Evolutionary conservation across 2,888 invertebrate species (phyloP), one percentile per base, ranked within the genome.

Genomic region (Anthophora plumipes): DNA sequence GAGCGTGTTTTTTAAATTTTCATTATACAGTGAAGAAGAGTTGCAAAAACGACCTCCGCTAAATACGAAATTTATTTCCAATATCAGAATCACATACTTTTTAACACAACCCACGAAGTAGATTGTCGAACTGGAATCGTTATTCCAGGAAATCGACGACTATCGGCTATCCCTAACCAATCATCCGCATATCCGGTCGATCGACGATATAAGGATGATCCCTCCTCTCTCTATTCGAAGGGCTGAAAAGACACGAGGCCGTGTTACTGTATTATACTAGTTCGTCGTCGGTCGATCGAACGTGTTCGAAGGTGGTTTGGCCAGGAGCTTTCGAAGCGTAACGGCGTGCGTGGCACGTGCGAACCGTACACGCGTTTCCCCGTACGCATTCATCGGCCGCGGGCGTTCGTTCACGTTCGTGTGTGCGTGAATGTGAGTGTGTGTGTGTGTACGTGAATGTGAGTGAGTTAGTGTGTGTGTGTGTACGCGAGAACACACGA

Each of bases 281-380:
- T n/a, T n/a, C n/a, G n/a, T n/a, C 55, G n/a, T 31, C 55, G 71
- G 68, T 63, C 68, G 78, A 86, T 82, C 72, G 82, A 31, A 31
- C 31, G 31, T 31, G n/a, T 31, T 31, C 31, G 31, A 77, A 71
- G 80, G 69, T 70, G 50, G 57, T 72, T 52, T 69, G 76, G 68
- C n/a, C 39, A 73, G 74, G 52, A 82, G 61, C 66, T 78, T 78
- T 54, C 79, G 66, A 80, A 86, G 81, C 86, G 87, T 77, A 86
- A 88, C 80, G 87, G 73, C 69, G 80, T 74, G 79, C 67, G 72
- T 59, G 80, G 87, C 88, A 88, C 88, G 88, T 87, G 88, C 88
- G 85, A 85, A 80, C 67, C 76, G 78, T 74, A 77, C 85, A 79
- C 80, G 84, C 85, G 87, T 88, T 83, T 87, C 82, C 84, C 64